A percentile compares a stretch with the other conserved stretches of the same genome.
Evolutionary conservation across 2,888 invertebrate genomes (phyloP).

Genomic region (Litoditis marina): DNA sequence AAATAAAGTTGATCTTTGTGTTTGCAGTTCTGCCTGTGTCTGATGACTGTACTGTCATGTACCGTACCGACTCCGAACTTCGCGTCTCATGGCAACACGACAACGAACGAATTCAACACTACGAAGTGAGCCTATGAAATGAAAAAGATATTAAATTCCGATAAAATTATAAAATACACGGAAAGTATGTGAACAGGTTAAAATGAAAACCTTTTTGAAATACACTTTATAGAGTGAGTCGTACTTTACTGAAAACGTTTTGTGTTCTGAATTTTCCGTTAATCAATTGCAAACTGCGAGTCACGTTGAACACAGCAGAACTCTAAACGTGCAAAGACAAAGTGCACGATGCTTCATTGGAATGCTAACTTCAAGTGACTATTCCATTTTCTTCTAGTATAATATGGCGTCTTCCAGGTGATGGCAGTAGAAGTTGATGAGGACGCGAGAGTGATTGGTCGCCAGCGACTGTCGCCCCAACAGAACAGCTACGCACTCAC

Average conservation of each 20-base stretch:
- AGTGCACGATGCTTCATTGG: too few relatives aligned
- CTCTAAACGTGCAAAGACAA: too few relatives aligned
- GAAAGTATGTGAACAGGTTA: too few relatives aligned
- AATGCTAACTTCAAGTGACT: too few relatives aligned
- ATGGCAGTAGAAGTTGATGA: constrained; percentile 41
- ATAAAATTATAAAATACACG: too few relatives aligned
- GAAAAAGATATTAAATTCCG: not conserved
- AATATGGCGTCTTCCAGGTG: constrained; percentile 26
- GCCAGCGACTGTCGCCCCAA: constrained; percentile 51
- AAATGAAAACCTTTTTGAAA: too few relatives aligned
- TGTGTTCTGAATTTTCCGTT: too few relatives aligned
- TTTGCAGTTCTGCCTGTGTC: constrained; percentile 46
- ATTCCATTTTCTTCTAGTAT: not conserved
- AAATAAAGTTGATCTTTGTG: too few relatives aligned
- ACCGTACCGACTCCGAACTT: constrained; percentile 51
- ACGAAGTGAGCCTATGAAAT: constrained; percentile 49
- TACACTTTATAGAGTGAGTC: too few relatives aligned
- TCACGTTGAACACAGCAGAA: too few relatives aligned
- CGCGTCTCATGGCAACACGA: constrained; percentile 54
- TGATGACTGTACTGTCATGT: constrained; percentile 41
- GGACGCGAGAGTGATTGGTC: constrained; percentile 40
- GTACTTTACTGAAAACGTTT: too few relatives aligned
- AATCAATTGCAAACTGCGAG: not conserved
- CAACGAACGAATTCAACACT: constrained; percentile 57
- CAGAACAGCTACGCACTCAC: constrained; percentile 48